Percentiles rank a stretch among this genome's conserved stretches.
Conservation (phyloP, 2,888 invertebrate genomes). For the Kryphioiulus occultus region DNA sequence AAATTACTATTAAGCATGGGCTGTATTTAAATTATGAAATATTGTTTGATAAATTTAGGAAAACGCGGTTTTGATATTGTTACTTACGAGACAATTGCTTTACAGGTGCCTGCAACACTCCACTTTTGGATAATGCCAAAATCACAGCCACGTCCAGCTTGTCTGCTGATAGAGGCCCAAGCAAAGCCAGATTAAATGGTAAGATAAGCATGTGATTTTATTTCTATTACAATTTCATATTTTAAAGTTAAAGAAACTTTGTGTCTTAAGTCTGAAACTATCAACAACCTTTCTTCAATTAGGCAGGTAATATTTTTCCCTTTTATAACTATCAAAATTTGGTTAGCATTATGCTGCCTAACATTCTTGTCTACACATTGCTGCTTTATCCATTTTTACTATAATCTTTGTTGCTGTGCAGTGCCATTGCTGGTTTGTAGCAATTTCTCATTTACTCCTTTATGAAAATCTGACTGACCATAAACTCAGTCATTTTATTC, state of each 20-base stretch:
- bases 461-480: too few relatives aligned
- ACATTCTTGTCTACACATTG: too few relatives aligned
- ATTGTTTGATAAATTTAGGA: too few relatives aligned
- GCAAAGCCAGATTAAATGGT: constrained; percentile 86
- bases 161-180: constrained; percentile 81
- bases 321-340: background rate
- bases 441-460: too few relatives aligned
- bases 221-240: background rate
- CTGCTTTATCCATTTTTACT: too few relatives aligned
- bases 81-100: background rate
- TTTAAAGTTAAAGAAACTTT: background rate
- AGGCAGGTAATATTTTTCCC: background rate
- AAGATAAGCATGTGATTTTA: background rate
- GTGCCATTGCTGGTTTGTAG: too few relatives aligned
- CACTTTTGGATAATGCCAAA: constrained; percentile 76
- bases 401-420: too few relatives aligned
- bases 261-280: too few relatives aligned
- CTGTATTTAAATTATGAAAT: too few relatives aligned
- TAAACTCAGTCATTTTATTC: too few relatives aligned
- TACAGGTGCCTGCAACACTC: constrained; percentile 78
- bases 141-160: constrained; percentile 79
- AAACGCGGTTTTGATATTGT: background rate
- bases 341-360: too few relatives aligned
- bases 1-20: too few relatives aligned
- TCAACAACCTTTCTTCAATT: background rate